These are phyloP conservation scores for Cynopterus brachyotis DNA, from an alignment of 2,113 vertebrate genomes.

Conservation along the genomic window DNA sequence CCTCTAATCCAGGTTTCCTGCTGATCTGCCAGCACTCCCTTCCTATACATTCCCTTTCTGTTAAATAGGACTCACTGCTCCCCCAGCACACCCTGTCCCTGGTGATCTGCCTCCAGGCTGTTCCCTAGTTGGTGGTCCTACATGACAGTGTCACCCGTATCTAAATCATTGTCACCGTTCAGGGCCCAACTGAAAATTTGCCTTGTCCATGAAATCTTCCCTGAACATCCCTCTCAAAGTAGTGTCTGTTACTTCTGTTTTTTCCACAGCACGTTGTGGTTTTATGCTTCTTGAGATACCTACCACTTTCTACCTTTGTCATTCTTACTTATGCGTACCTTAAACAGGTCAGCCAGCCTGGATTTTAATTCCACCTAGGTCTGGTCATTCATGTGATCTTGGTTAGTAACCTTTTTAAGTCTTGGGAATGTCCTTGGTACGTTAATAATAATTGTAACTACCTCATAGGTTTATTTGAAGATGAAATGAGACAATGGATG, in stretches of 20 bases:
- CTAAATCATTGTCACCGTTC: not conserved
- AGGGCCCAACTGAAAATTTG: not conserved
- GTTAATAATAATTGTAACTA: not conserved
- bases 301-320: not conserved
- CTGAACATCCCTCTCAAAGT: not conserved
- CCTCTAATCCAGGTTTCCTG: not conserved
- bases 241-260: not conserved
- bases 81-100: too few relatives aligned
- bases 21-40: not conserved
- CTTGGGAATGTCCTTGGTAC: not conserved
- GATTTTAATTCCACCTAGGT: not conserved
- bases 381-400: not conserved
- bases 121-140: not conserved
- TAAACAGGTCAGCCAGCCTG: not conserved
- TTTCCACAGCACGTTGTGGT: not conserved
- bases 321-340: not conserved
- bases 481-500: not conserved
- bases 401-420: not conserved
- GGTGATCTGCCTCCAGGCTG: not conserved
- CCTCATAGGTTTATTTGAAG: not conserved
- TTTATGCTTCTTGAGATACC: not conserved
- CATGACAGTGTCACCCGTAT: fast-evolving
- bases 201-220: not conserved
- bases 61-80: not conserved
- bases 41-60: not conserved